Conservation (phyloP, 2,113 vertebrate genomes). For the Micronycteris hirsuta region DNA sequence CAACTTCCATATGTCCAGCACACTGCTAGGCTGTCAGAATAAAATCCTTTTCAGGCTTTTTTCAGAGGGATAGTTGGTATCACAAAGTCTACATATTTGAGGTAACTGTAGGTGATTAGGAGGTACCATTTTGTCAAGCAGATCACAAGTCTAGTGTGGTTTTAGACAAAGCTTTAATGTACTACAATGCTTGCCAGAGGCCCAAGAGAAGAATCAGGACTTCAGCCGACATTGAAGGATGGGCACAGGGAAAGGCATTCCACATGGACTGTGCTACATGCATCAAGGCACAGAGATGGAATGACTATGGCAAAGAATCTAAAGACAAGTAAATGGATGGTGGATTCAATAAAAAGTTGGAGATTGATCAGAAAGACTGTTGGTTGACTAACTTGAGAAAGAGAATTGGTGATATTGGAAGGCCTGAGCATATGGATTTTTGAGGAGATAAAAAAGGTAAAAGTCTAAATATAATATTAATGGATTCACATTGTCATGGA, state of each 20-base stretch:
- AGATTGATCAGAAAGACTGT: not conserved
- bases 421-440: not conserved
- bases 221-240: not conserved
- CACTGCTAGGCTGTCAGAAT: not conserved
- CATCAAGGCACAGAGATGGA: not conserved
- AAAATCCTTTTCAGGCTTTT: not conserved
- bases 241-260: not conserved
- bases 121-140: not conserved
- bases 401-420: not conserved
- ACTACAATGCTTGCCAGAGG: not conserved
- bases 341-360: not conserved
- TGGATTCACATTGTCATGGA: not conserved
- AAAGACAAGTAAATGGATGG: not conserved
- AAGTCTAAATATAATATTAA: not conserved
- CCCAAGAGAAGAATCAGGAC: not conserved
- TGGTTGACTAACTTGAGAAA: not conserved
- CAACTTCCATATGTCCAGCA: not conserved
- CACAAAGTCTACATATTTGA: not conserved
- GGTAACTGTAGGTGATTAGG: not conserved
- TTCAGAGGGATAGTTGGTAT: not conserved
- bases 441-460: not conserved
- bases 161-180: conserved; percentile 5
- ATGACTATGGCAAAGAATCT: not conserved
- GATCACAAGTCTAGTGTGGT: not conserved
- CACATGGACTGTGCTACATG: not conserved